Base-by-base conservation (phyloP, 2,113 vertebrate species). In the Stictonetta naevosa region DNA sequence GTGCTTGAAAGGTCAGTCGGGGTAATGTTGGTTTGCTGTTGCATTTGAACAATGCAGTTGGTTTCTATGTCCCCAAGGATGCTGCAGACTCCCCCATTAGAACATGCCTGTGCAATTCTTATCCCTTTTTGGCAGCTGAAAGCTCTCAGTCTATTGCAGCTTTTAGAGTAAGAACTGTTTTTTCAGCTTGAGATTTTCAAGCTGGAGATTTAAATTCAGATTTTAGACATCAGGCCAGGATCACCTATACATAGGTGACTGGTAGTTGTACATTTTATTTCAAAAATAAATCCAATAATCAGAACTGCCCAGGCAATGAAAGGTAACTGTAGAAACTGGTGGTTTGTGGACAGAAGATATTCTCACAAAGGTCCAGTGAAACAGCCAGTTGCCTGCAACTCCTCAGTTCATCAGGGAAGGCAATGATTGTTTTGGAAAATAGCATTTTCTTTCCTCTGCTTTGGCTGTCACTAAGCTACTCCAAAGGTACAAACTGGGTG, bases 1-100 rank as follows among this genome's bases (percentile, higher is more conserved):
- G 21, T 53, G 5, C 18, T 36, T 42, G 34, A 42, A 10, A 25
- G 18, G 38, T 17, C 31, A 73, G 8, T 6, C 0, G 0, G 25
- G 17, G 31, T 13, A 50, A 14, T 15, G 11, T 29, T 0, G 13
- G 33, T 50, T 19, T 40, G 31, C 13, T 55, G 23, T 42, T 52
- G 55, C 7, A 3, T 18, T 42, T 36, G 28, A 25, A 22, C 29
- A 17, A 10, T 52, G 42, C 20, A 14, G 16, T 13, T 60, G 13
- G 2, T 60, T 8, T 14, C 29, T 33, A 5, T 34, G 42, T 44
- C 33, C 33, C 26, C 50, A 36, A 0, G 1, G 64, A 38, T 34
- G 42, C 28, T n/a, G 33, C 28, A 34, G 42, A 7, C 7, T 38
- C 9, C 63, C 4, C 63, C 17, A 13, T 1, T 1, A 46, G 58